A percentile compares a stretch with the other conserved stretches of the same genome.
Evolutionary conservation across 2,888 invertebrate genomes (phyloP).

Genomic region (Morpho achilles): DNA sequence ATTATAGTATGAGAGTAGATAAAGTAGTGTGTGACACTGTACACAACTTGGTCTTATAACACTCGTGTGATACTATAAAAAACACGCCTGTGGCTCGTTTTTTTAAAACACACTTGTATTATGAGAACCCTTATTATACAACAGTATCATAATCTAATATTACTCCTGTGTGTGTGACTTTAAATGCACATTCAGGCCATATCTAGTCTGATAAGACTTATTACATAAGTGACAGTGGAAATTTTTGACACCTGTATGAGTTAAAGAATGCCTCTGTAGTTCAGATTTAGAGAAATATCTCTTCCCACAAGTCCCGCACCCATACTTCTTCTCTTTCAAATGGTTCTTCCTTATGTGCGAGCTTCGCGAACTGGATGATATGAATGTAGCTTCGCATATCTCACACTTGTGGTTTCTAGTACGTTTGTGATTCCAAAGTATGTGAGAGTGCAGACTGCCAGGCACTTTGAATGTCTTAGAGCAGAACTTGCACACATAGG

Average conservation of each 20-base stretch:
- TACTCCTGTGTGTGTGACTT: conserved; percentile 52
- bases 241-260: conserved; percentile 71
- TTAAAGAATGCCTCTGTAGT: conserved; percentile 62
- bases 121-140: not conserved
- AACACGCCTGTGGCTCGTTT: no score
- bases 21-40: no score
- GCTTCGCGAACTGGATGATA: conserved; percentile 66
- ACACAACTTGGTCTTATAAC: no score
- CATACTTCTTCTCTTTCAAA: conserved; percentile 69
- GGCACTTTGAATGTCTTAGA: conserved; percentile 73
- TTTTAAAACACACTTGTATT: no score
- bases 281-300: conserved; percentile 70
- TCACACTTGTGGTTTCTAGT: conserved; percentile 70
- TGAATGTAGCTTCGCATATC: conserved; percentile 68
- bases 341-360: conserved; percentile 70
- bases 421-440: conserved; percentile 70
- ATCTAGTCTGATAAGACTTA: conserved; percentile 71
- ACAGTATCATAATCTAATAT: conserved; percentile 36
- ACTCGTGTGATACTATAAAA: no score
- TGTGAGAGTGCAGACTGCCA: conserved; percentile 64
- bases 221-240: conserved; percentile 71
- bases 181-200: conserved; percentile 70
- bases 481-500: conserved; percentile 68
- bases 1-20: no score
- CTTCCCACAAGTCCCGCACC: conserved; percentile 66